phyloP scores from a whole-genome alignment of 2,797 vertebrate species.

The Paramormyrops hopkinsi region DNA sequence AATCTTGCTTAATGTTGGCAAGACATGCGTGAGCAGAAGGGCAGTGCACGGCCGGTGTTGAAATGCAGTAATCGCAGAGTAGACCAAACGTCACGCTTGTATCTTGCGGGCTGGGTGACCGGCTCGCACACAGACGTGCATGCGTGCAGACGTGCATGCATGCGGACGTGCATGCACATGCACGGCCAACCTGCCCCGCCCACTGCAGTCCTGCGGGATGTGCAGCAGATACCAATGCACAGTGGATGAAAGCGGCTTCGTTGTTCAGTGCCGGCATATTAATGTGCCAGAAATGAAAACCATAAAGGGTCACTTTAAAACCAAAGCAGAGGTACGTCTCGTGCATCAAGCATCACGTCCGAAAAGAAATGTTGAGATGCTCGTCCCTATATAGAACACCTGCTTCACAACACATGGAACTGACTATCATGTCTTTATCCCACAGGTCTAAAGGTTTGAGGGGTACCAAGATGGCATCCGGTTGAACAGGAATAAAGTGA shows the following conservation, averaged over 20 bases:
- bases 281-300: background rate
- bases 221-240: background rate
- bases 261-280: background rate
- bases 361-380: background rate
- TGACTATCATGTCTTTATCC: constrained; percentile 18
- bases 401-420: constrained; percentile 41
- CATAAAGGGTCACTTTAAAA: background rate
- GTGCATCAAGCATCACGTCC: background rate
- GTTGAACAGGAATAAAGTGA: constrained; percentile 29
- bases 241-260: background rate
- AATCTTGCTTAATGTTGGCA: background rate
- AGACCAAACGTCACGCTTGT: background rate
- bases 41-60: background rate
- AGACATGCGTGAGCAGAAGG: background rate
- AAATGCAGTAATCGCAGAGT: background rate
- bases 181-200: background rate
- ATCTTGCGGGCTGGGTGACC: background rate
- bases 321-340: background rate
- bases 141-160: background rate
- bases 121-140: background rate
- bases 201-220: background rate
- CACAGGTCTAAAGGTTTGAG: constrained; percentile 25
- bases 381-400: constrained; percentile 31
- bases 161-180: background rate
- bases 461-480: constrained; percentile 33